Evolutionary conservation across 1,140 invertebrate genomes (phyloP).

Genomic region (Eriocheir sinensis): DNA sequence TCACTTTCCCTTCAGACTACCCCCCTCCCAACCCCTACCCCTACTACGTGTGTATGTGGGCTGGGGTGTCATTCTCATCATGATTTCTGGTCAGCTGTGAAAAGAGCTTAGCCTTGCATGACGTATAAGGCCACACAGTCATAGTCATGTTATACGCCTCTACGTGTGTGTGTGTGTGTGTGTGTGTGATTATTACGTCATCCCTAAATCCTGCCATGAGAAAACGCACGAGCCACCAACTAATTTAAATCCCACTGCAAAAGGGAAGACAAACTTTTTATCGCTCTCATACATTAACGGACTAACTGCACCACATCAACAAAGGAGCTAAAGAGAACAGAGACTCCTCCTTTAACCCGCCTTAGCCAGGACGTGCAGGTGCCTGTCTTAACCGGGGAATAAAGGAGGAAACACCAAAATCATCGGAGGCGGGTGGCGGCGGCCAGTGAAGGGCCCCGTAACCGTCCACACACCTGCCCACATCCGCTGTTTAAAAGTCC

Average conservation of each 20-base stretch:
- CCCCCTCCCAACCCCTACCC: no score
- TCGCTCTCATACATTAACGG: no score
- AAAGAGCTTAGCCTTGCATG: no score
- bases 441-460: not conserved
- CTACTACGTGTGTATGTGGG: no score
- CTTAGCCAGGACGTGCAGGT: not conserved
- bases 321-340: not conserved
- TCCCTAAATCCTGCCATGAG: not conserved
- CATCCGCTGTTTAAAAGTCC: conserved; percentile 27
- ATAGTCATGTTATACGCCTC: no score
- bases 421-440: not conserved
- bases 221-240: no score
- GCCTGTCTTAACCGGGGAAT: not conserved
- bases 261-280: no score
- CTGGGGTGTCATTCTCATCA: no score
- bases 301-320: not conserved
- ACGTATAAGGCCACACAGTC: no score
- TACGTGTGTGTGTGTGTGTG: not conserved
- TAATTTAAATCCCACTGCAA: no score
- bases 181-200: not conserved
- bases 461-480: conserved; percentile 34
- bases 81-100: no score
- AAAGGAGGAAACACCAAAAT: not conserved
- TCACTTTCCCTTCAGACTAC: no score
- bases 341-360: not conserved